Evolutionary conservation across 2,797 vertebrate species (phyloP), one percentile per base, ranked within the genome.

Genomic region (Sternotherus odoratus): DNA sequence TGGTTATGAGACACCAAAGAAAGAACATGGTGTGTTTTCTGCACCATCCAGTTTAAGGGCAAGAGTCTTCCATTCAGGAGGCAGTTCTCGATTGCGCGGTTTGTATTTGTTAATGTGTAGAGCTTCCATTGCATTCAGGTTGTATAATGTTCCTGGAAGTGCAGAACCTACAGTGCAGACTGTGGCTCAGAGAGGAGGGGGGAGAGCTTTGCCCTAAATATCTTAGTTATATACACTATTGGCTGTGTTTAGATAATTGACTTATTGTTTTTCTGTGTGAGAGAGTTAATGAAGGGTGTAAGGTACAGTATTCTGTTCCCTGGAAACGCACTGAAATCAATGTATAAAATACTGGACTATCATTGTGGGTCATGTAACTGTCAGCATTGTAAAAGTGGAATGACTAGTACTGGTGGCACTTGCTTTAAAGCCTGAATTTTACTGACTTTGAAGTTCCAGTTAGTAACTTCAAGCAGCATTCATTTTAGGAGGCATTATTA

Each of bases 401-500:
- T 96, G 89, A 87, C 83, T 84, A 79, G 81, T 96, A 81, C 3
- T 87, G 53, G 88, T 93, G 89, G 49, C 83, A 84, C 91, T 91
- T 92, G n/a, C 86, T 95, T 96, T 87, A 89, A 92, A 95, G 63
- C 79, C 36, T 94, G 43, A 75, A 48, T 75, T 30, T 75, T 30
- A 28, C 26, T 75, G 6, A 24, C 13, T 4, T 26, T 63, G 88
- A 78, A 21, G 36, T 87, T 95, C 82, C 88, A 39, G 85, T 96
- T 53, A 63, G 50, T 90, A 90, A 72, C 75, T 94, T 95, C 87
- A 94, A 83, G 91, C 2, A 33, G 17, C 49, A 57, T 86, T 92
- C 81, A 83, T 85, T 94, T 89, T 81, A 54, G 30, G 84, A 95
- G 63, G 87, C 90, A 92, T 88, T 93, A 92, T 86, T 93, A 92